phyloP scores from a whole-genome alignment of 1,140 invertebrate species.

The Xylocopa sonorina region DNA sequence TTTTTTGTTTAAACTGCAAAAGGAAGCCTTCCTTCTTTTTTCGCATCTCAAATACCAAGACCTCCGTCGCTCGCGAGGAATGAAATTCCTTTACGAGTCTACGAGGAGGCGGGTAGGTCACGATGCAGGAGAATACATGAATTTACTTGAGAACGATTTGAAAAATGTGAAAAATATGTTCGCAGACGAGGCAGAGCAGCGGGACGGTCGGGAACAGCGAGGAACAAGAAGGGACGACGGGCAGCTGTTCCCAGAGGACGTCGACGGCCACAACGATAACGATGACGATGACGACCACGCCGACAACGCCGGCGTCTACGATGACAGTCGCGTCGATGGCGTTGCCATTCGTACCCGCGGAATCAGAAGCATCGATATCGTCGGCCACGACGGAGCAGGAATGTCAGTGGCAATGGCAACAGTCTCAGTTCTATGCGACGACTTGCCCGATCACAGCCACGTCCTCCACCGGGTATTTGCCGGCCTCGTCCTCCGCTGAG shows the following conservation, averaged over 20 bases:
- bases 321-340: slow-evolving; percentile 40
- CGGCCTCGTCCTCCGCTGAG: slow-evolving; percentile 58
- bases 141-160: too few species aligned
- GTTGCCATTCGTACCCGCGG: slow-evolving; percentile 46
- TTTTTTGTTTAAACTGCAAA: too few species aligned
- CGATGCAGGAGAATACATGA: too few species aligned
- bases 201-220: slow-evolving; percentile 70
- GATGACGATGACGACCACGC: slow-evolving; percentile 37
- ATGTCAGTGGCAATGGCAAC: slow-evolving; percentile 17
- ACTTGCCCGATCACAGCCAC: slow-evolving; percentile 7
- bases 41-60: too few species aligned
- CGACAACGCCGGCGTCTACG: slow-evolving; percentile 47
- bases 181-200: slow-evolving; percentile 79
- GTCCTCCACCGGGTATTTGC: slow-evolving; percentile 27
- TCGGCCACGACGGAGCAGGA: slow-evolving; percentile 31
- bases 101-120: background rate
- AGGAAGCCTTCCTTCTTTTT: too few species aligned
- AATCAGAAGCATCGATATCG: slow-evolving; percentile 54
- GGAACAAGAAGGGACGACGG: slow-evolving; percentile 66
- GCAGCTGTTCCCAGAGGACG: slow-evolving; percentile 70
- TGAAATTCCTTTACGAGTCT: too few species aligned
- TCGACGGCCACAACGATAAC: slow-evolving; percentile 60
- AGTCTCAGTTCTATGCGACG: slow-evolving; percentile 18
- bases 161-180: too few species aligned
- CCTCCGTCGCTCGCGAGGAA: too few species aligned